Percentiles rank a stretch among this genome's conserved stretches.
These are phyloP conservation scores for Lophius americanus DNA, from an alignment of 2,797 vertebrate species.

Conservation along the genomic window DNA sequence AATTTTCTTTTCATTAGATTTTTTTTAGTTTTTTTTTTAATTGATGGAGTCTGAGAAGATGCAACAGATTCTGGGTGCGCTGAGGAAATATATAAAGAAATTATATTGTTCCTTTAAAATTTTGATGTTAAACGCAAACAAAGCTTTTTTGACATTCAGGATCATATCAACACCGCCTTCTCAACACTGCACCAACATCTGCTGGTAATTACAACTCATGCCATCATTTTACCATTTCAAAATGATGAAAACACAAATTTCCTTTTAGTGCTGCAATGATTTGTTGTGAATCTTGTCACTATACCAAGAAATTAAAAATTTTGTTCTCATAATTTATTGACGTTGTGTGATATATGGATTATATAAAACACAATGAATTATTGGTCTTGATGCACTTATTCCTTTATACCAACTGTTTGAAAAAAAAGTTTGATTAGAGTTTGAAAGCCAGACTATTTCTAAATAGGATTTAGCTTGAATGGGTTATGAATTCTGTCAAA, in stretches of 20 bases:
- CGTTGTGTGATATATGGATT: constrained; percentile 16
- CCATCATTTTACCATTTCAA: constrained; percentile 63
- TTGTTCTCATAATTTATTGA: constrained; percentile 39
- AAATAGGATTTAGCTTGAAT: background rate
- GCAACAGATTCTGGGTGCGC: background rate
- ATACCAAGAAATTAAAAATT: constrained; percentile 44
- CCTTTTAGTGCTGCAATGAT: constrained; percentile 38
- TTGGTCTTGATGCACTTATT: background rate
- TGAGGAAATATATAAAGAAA: no score
- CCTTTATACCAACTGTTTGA: background rate
- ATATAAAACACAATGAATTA: background rate
- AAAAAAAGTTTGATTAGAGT: background rate
- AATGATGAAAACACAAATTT: constrained; percentile 29
- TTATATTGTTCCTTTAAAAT: background rate
- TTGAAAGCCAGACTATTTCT: constrained; percentile 2
- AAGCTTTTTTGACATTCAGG: background rate
- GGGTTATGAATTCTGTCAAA: background rate
- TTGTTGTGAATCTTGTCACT: constrained; percentile 37
- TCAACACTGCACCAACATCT: constrained; percentile 7
- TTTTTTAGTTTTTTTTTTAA: no score
- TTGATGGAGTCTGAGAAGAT: background rate
- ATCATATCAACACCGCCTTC: background rate
- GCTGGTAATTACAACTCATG: constrained; percentile 27
- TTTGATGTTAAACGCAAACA: background rate
- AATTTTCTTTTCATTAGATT: no score